phyloP scores from a whole-genome alignment of 64 coral and sea anemone species.

The Pocillopora damicornis region DNA sequence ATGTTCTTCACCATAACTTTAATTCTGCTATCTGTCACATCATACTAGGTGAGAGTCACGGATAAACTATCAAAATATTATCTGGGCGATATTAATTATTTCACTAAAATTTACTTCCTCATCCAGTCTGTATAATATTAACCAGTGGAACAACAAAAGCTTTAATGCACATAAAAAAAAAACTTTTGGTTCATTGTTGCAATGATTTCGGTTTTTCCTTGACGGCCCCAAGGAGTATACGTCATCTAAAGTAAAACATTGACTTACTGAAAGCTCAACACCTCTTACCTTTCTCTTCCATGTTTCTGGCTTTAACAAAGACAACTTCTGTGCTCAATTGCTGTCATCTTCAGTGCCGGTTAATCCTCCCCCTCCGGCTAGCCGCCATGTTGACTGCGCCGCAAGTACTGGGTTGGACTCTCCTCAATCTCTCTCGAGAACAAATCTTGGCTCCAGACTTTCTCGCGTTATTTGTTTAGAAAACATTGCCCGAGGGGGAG shows the following conservation, averaged over 20 bases:
- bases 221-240: background rate
- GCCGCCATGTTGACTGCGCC: slow-evolving; percentile 32
- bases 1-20: no score
- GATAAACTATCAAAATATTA: no score
- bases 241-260: background rate
- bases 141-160: no score
- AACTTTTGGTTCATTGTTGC: no score
- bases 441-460: slow-evolving; percentile 23
- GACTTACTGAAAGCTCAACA: background rate
- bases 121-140: no score
- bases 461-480: slow-evolving; percentile 46
- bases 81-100: no score
- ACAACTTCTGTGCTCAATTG: background rate
- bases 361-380: background rate
- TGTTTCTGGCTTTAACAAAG: background rate
- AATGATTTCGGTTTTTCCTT: no score
- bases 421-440: slow-evolving; percentile 8
- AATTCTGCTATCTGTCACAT: no score
- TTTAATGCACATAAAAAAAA: no score
- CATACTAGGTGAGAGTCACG: no score
- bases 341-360: background rate
- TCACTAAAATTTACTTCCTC: no score
- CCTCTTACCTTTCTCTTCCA: background rate
- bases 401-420: background rate
- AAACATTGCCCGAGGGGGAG: slow-evolving; percentile 42